phyloP scores from a whole-genome alignment of 2,113 vertebrate genomes.

The Sakesphorus luctuosus region DNA sequence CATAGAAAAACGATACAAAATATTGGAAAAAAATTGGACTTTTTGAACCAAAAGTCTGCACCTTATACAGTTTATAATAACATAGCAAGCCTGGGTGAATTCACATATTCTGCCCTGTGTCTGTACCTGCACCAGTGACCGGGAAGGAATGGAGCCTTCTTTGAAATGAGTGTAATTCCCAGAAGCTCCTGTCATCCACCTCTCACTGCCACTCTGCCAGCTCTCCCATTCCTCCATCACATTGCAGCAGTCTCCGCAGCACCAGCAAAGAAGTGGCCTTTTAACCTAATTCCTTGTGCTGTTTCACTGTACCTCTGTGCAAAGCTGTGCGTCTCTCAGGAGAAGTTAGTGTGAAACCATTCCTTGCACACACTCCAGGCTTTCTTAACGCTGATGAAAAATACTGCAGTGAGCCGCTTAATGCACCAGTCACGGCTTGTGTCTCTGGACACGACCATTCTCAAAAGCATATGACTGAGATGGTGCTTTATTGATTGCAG shows the following conservation, averaged over 20 bases:
- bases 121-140: rapidly evolving
- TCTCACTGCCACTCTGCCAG: not conserved
- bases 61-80: not conserved
- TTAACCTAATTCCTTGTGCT: not conserved
- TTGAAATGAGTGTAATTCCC: not conserved
- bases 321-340: not conserved
- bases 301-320: not conserved
- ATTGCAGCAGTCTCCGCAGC: rapidly evolving
- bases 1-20: not conserved
- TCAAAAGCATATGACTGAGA: slow-evolving; percentile 37
- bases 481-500: slow-evolving; percentile 38
- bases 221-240: not conserved
- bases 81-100: not conserved
- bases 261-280: not conserved
- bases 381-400: not conserved
- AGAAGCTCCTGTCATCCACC: not conserved
- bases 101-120: not conserved
- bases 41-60: not conserved
- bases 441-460: not conserved
- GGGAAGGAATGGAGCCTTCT: not conserved
- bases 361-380: not conserved
- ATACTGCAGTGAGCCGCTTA: not conserved
- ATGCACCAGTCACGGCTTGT: not conserved
- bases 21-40: not conserved
- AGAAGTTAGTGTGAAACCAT: not conserved